A percentile compares a stretch with the other conserved stretches of the same genome.
phyloP scores from a whole-genome alignment of 2,888 invertebrate species.

The Amaurobius ferox region DNA sequence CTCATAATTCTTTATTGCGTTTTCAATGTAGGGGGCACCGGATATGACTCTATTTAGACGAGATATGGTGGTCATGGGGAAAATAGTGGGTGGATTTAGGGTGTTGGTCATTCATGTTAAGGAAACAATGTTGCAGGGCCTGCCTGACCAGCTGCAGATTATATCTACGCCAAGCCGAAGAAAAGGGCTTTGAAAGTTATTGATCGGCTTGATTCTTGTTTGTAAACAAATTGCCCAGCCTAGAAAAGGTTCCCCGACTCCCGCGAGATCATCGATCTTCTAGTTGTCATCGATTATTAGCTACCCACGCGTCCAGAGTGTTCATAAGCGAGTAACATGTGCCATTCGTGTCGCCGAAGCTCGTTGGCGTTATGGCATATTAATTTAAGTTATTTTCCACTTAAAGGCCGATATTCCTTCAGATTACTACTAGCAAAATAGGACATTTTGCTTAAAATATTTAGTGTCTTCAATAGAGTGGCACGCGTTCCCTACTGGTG shows the following conservation, averaged over 20 bases:
- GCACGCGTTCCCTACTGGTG: too few relatives aligned
- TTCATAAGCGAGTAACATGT: not conserved
- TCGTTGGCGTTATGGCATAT: not conserved
- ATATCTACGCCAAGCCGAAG: constrained; percentile 34
- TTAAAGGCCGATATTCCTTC: not conserved
- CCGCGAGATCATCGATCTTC: constrained; percentile 40
- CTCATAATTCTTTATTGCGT: constrained; percentile 26
- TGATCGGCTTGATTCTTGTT: constrained; percentile 57
- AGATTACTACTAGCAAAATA: not conserved
- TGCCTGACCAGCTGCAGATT: constrained; percentile 65
- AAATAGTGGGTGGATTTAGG: constrained; percentile 56
- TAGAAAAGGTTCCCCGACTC: constrained; percentile 31
- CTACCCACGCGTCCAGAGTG: constrained; percentile 38
- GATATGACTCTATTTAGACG: constrained; percentile 66
- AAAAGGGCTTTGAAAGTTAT: constrained; percentile 59
- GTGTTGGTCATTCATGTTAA: constrained; percentile 59
- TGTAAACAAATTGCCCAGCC: constrained; percentile 69
- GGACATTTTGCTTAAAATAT: too few relatives aligned
- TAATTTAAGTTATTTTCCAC: not conserved
- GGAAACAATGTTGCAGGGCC: constrained; percentile 43
- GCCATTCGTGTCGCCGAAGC: not conserved
- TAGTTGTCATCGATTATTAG: constrained; percentile 49
- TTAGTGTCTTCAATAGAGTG: too few relatives aligned
- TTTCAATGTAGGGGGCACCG: constrained; percentile 31
- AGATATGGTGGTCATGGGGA: constrained; percentile 52